Conservation (phyloP, 2,797 vertebrate genomes). For the Lutra lutra region DNA sequence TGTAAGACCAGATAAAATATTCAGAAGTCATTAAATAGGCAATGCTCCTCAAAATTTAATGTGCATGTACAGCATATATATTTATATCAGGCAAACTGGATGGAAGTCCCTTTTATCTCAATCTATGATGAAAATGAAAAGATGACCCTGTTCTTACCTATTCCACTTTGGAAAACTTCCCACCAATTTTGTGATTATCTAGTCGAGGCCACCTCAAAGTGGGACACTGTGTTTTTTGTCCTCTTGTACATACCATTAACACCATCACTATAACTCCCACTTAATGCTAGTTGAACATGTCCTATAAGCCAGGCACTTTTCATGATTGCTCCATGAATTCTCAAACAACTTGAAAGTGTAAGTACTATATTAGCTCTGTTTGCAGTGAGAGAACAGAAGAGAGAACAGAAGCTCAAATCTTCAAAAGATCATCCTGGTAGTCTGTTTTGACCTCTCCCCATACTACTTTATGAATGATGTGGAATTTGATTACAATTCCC, state of each 20-base stretch:
- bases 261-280: not conserved
- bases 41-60: not conserved
- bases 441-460: not conserved
- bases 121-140: not conserved
- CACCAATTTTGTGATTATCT: not conserved
- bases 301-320: not conserved
- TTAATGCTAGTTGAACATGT: not conserved
- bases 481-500: not conserved
- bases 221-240: not conserved
- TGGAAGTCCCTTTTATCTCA: not conserved
- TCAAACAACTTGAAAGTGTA: not conserved
- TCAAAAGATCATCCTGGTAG: not conserved
- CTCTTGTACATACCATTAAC: no score
- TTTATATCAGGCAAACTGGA: not conserved
- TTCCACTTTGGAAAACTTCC: not conserved
- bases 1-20: not conserved
- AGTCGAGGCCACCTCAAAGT: not conserved
- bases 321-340: not conserved
- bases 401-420: not conserved
- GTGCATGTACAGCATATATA: not conserved
- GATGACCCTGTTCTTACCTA: not conserved
- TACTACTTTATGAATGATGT: not conserved
- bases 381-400: not conserved
- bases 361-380: not conserved
- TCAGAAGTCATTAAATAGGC: not conserved